phyloP scores from a whole-genome alignment of 2,797 vertebrate species.

The Lophotriccus pileatus region DNA sequence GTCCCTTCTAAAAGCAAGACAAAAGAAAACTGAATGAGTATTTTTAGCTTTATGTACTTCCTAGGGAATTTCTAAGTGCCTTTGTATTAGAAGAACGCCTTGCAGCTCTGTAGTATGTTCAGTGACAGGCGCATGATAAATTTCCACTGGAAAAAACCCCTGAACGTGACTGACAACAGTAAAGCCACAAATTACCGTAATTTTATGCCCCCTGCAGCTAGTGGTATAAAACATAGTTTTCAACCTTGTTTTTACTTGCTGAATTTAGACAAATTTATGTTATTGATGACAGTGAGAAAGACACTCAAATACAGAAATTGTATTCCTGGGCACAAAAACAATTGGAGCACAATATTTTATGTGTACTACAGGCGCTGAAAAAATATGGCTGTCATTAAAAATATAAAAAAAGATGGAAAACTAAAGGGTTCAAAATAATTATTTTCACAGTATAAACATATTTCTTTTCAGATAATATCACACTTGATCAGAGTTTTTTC shows the following conservation, averaged over 20 bases:
- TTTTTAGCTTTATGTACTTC: slow-evolving; percentile 39
- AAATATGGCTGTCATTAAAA: neutral
- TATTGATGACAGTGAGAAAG: slow-evolving; percentile 66
- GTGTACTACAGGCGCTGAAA: neutral
- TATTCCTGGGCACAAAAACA: slow-evolving; percentile 34
- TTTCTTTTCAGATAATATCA: neutral
- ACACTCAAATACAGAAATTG: slow-evolving; percentile 62
- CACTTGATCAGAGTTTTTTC: neutral
- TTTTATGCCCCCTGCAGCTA: slow-evolving; percentile 73
- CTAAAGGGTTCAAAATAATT: neutral
- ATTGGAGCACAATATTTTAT: neutral
- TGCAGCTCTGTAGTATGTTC: slow-evolving; percentile 28
- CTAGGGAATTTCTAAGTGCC: slow-evolving; percentile 43
- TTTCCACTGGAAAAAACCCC: slow-evolving; percentile 66
- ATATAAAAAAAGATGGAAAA: neutral
- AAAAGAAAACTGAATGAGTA: slow-evolving; percentile 12
- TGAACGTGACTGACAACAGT: slow-evolving; percentile 59
- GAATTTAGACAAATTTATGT: slow-evolving; percentile 70
- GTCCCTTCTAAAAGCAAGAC: slow-evolving; percentile 12
- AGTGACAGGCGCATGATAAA: slow-evolving; percentile 40
- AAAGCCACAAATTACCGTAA: slow-evolving; percentile 75
- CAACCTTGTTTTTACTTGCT: slow-evolving; percentile 72
- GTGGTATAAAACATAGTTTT: slow-evolving; percentile 62
- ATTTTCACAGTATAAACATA: neutral
- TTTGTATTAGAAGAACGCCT: slow-evolving; percentile 15